Base-by-base conservation (phyloP, 2,888 invertebrate species). In the Leucozona laternaria region DNA sequence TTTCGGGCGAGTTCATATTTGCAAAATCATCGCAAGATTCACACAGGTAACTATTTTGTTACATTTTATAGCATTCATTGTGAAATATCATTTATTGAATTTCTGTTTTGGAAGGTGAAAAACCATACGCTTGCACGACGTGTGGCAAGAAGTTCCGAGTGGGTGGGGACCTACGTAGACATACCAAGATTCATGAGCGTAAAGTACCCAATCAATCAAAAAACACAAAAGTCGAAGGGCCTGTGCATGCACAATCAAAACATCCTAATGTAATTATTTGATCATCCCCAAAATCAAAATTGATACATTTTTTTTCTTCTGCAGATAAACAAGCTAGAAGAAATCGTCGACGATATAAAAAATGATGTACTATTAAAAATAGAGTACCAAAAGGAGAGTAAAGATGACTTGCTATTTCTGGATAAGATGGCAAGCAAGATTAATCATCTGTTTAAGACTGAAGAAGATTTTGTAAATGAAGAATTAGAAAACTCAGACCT, bases 1-100 rank as follows among this genome's bases (percentile, higher is more conserved):
- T 98, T 98, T 93, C 93, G 97, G 53, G 97, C 97, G 11, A 96
- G 97, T 60, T 97, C 96, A 7, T 97, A 97, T 93, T 92, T 97
- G 11, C 96, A 96, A 89, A 96, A 95, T 89, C 97, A 98, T 92
- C 94, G 97, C 89, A 94, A 97, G 88, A 97, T 97, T 77, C 97
- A 97, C 90, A 97, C 97, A 20, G 97, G 96, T 95, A 90, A 22
- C 7, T 20, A 22, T 34, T 58, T 37, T 58, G 20, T 20, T 34
- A 55, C 31, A 11, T 57, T 25, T 25, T 6, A 5, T 28, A 28
- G 4, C 6, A 31, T 31, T 31, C 6, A 53, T 17, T 57, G 11
- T 0, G 4, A 15, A 71, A 57, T 71, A 64, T 25, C 13, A 20
- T 50, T 11, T 53, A 28, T 64, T 79, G 31, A 15, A 13, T 45